phyloP scores from a whole-genome alignment of 2,113 vertebrate species.

The Pungitius pungitius region DNA sequence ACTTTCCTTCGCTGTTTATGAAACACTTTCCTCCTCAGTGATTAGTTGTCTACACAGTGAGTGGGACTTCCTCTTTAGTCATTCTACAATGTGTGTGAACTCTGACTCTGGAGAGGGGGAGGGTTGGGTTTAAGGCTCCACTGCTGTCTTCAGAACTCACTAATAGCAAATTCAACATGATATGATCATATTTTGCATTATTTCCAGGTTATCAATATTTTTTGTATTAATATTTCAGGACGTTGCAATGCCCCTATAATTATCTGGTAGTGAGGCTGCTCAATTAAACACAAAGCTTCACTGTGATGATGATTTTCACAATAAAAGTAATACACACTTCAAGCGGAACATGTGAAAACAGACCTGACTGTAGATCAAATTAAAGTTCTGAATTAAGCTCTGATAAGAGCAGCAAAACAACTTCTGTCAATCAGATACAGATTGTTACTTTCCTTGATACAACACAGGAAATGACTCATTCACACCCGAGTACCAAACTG shows the following conservation, averaged over 20 bases:
- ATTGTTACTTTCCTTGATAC: background rate
- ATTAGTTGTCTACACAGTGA: constrained; percentile 16
- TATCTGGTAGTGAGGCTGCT: background rate
- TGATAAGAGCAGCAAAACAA: background rate
- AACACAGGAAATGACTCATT: constrained; percentile 10
- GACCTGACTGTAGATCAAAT: background rate
- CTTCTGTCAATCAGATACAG: background rate
- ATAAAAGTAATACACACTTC: background rate
- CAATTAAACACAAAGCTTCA: background rate
- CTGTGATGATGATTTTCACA: background rate
- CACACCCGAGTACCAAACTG: background rate
- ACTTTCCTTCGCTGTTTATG: constrained; percentile 22
- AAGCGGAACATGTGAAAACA: background rate
- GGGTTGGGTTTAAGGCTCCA: background rate
- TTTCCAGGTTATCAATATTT: background rate
- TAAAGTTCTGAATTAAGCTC: background rate
- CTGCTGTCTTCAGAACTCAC: background rate
- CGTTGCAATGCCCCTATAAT: background rate
- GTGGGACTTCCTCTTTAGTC: constrained; percentile 21
- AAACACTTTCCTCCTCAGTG: constrained; percentile 1
- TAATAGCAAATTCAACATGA: background rate
- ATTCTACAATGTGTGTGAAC: background rate
- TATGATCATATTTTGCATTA: background rate
- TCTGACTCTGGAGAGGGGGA: background rate
- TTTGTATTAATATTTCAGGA: background rate